phyloP scores from a whole-genome alignment of 1,140 invertebrate genomes.

The Rhopalosiphum maidis region DNA sequence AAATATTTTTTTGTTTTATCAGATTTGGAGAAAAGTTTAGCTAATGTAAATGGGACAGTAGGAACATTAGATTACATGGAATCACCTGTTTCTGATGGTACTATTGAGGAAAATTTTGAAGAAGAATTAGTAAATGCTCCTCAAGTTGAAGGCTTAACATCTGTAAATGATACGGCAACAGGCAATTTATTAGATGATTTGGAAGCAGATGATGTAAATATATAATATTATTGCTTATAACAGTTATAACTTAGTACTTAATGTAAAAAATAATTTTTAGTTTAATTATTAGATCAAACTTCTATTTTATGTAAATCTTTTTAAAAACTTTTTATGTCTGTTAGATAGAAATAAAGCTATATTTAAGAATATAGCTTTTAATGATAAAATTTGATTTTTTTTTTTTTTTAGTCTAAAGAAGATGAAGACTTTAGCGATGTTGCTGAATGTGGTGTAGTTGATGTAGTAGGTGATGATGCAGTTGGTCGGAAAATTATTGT shows the following conservation, averaged over 20 bases:
- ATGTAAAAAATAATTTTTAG: neutral
- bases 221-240: neutral
- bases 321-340: neutral
- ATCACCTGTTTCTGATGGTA: constrained; percentile 83
- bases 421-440: constrained; percentile 79
- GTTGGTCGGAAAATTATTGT: constrained; percentile 93
- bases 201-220: constrained; percentile 50
- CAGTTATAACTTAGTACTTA: neutral
- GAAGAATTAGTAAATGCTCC: constrained; percentile 79
- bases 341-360: neutral
- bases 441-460: constrained; percentile 82
- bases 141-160: constrained; percentile 62
- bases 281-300: neutral
- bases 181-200: constrained; percentile 52
- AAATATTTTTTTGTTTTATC: constrained; percentile 58
- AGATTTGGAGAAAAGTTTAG: constrained; percentile 68
- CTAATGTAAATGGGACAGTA: constrained; percentile 62
- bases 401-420: constrained; percentile 64
- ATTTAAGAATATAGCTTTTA: neutral
- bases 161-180: constrained; percentile 10
- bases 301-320: neutral
- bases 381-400: neutral
- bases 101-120: constrained; percentile 93
- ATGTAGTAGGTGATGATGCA: constrained; percentile 90
- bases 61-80: constrained; percentile 69